Evolutionary conservation across 2,888 invertebrate genomes (phyloP).

Genomic region (Pheosia gnoma): DNA sequence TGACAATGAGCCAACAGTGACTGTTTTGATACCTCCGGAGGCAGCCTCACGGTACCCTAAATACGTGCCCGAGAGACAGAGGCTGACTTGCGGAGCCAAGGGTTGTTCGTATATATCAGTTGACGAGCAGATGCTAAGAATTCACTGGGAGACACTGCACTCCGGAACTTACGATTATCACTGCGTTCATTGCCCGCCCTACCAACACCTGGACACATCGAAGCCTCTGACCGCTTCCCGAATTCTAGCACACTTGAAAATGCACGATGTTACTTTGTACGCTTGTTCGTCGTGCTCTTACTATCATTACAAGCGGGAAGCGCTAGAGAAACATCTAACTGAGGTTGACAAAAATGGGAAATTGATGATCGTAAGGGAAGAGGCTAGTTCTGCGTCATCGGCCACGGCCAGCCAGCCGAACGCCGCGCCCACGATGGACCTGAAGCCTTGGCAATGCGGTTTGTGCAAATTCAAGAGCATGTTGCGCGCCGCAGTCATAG

Average conservation of each 20-base stretch:
- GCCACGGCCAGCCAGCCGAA: constrained; percentile 29
- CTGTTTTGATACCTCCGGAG: constrained; percentile 45
- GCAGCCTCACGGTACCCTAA: constrained; percentile 64
- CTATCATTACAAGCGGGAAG: constrained; percentile 85
- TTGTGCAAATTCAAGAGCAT: constrained; percentile 86
- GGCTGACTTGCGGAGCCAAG: constrained; percentile 89
- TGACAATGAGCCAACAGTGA: constrained; percentile 21
- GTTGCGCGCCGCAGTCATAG: constrained; percentile 84
- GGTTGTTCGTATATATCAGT: constrained; percentile 89
- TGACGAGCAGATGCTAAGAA: constrained; percentile 88
- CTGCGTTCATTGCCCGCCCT: constrained; percentile 89
- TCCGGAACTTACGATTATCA: constrained; percentile 82
- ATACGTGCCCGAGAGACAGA: constrained; percentile 79
- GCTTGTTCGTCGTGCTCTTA: constrained; percentile 88
- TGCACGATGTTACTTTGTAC: constrained; percentile 89
- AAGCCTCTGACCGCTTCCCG: constrained; percentile 82
- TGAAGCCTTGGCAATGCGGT: constrained; percentile 88
- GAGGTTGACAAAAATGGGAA: constrained; percentile 84
- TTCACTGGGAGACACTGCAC: constrained; percentile 90
- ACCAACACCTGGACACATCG: constrained; percentile 76
- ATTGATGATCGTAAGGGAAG: constrained; percentile 66
- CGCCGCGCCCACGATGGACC: constrained; percentile 71
- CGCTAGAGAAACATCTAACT: constrained; percentile 87
- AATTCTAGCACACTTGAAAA: constrained; percentile 88
- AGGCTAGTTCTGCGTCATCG: constrained; percentile 30